phyloP scores from a whole-genome alignment of 2,113 vertebrate genomes.

The Xerus inauris region DNA sequence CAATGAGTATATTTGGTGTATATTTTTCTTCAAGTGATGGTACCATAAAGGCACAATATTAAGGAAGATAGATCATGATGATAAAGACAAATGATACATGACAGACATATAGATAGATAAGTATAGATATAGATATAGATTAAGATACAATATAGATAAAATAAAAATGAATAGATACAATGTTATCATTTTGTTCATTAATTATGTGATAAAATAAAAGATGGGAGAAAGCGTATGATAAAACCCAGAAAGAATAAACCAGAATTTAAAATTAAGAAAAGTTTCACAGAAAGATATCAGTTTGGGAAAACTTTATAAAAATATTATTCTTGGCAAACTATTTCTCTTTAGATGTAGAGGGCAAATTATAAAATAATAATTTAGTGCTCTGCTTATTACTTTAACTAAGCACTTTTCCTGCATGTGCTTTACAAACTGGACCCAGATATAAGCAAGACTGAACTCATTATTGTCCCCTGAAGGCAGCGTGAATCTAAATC shows the following conservation, averaged over 20 bases:
- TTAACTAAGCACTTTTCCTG: constrained; percentile 74
- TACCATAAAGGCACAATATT: background rate
- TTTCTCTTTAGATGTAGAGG: constrained; percentile 58
- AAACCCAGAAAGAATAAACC: background rate
- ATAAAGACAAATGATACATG: background rate
- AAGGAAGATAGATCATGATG: background rate
- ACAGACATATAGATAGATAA: background rate
- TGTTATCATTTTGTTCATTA: background rate
- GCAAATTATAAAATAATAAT: constrained; percentile 70
- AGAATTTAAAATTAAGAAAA: constrained; percentile 2
- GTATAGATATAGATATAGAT: background rate
- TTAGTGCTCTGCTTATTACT: constrained; percentile 62
- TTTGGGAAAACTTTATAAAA: constrained; percentile 16
- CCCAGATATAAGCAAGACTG: constrained; percentile 71
- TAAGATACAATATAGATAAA: background rate
- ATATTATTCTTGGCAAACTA: constrained; percentile 18
- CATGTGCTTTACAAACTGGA: constrained; percentile 54
- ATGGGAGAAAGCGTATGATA: background rate
- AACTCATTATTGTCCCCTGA: constrained; percentile 76
- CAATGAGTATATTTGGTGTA: background rate
- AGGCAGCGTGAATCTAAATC: constrained; percentile 76
- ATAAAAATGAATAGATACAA: background rate
- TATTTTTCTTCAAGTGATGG: background rate
- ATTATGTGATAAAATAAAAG: background rate
- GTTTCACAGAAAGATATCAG: background rate